These are phyloP conservation scores for Oryzias woworae DNA, from an alignment of 2,113 vertebrate genomes.

Conservation along the genomic window DNA sequence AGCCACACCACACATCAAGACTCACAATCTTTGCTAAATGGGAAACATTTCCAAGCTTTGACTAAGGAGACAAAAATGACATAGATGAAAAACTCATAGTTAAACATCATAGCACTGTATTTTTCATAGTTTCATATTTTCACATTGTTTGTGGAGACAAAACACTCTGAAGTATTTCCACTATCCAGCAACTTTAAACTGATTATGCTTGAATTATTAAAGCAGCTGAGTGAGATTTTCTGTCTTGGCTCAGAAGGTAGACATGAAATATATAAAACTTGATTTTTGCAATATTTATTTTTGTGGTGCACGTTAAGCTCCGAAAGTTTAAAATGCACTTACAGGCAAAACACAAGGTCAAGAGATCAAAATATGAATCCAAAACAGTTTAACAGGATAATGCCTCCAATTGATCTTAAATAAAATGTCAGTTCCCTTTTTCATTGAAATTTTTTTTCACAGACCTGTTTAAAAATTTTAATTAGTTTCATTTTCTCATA, in stretches of 20 bases:
- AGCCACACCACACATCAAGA: slow-evolving; percentile 21
- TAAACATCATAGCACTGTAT: too few relatives aligned
- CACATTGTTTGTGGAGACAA: neutral
- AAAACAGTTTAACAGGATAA: too few relatives aligned
- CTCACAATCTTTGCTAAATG: slow-evolving; percentile 23
- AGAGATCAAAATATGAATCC: too few relatives aligned
- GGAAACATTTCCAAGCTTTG: slow-evolving; percentile 1
- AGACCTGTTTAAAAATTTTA: too few relatives aligned
- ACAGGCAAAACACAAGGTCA: neutral
- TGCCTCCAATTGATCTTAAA: too few relatives aligned
- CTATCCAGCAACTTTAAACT: slow-evolving; percentile 3
- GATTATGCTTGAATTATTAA: neutral
- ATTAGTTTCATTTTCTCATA: too few relatives aligned
- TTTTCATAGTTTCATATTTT: neutral
- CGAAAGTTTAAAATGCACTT: neutral
- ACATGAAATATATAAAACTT: neutral
- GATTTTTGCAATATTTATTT: neutral
- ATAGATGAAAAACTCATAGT: neutral
- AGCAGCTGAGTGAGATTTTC: neutral
- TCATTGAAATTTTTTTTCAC: too few relatives aligned
- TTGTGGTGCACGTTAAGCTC: neutral
- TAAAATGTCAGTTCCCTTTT: too few relatives aligned
- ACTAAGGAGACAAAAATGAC: slow-evolving; percentile 15
- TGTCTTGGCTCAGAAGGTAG: neutral
- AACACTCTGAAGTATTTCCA: neutral